Evolutionary conservation across 2,797 vertebrate genomes (phyloP).

Genomic region (Pygocentrus nattereri): DNA sequence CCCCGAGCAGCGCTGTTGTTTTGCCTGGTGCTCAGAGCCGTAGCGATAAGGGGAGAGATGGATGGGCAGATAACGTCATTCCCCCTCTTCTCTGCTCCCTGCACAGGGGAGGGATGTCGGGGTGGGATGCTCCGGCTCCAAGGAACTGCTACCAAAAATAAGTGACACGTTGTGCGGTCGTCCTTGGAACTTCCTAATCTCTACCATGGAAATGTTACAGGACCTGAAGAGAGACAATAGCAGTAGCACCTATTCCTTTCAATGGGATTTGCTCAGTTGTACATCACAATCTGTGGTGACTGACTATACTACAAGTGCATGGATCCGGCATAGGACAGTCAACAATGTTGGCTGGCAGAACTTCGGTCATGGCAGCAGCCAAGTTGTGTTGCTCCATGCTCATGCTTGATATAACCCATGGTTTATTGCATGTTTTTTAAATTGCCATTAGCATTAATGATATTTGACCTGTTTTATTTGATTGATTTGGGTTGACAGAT

Average conservation of each 20-base stretch:
- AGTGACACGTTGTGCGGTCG: conserved; percentile 41
- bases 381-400: no score
- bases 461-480: no score
- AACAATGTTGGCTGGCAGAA: no score
- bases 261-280: not conserved
- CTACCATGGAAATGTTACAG: not conserved
- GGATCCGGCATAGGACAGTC: no score
- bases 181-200: not conserved
- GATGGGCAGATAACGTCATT: conserved; percentile 56
- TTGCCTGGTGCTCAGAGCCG: conserved; percentile 64
- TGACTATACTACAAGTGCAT: no score
- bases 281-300: no score
- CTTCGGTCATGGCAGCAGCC: no score
- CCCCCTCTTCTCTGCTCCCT: not conserved
- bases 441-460: no score
- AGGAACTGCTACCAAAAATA: conserved; percentile 1
- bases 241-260: not conserved
- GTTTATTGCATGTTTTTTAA: no score
- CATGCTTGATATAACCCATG: no score
- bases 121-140: not conserved
- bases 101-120: not conserved
- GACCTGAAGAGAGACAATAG: not conserved
- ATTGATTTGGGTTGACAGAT: no score
- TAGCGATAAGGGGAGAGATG: conserved; percentile 67
- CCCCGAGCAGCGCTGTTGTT: conserved; percentile 65